Percentiles rank a stretch among this genome's conserved stretches.
Conservation (phyloP, 2,797 vertebrate species). For the Rhynchonycteris naso region DNA sequence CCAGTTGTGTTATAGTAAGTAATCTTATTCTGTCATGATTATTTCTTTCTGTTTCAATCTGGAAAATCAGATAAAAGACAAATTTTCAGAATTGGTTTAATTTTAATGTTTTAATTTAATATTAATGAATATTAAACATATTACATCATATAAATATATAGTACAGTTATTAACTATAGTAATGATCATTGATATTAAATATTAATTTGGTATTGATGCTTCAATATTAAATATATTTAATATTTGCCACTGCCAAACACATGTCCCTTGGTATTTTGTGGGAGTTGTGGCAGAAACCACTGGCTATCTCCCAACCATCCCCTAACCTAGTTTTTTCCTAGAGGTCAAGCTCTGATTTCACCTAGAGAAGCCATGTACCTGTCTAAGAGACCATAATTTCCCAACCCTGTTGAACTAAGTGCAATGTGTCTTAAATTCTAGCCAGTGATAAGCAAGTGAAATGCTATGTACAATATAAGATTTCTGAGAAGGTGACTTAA, state of each 20-base stretch:
- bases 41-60: constrained; percentile 17
- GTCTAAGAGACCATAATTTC: not conserved
- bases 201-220: not conserved
- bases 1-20: not conserved
- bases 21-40: not conserved
- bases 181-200: not conserved
- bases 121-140: not conserved
- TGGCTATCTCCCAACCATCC: not conserved
- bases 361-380: not conserved
- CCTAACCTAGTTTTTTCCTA: not conserved
- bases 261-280: not conserved
- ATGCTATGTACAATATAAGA: not conserved
- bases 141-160: not conserved
- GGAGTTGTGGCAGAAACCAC: not conserved
- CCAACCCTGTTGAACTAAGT: not conserved
- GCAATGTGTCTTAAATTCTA: not conserved
- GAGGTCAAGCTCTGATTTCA: not conserved
- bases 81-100: not conserved
- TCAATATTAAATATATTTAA: not conserved
- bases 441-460: not conserved
- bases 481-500: not conserved
- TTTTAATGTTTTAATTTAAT: not conserved
- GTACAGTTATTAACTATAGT: not conserved
- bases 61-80: not conserved
- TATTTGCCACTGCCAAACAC: not conserved